phyloP scores from a whole-genome alignment of 1,140 invertebrate species.

The Drosophila lini region DNA sequence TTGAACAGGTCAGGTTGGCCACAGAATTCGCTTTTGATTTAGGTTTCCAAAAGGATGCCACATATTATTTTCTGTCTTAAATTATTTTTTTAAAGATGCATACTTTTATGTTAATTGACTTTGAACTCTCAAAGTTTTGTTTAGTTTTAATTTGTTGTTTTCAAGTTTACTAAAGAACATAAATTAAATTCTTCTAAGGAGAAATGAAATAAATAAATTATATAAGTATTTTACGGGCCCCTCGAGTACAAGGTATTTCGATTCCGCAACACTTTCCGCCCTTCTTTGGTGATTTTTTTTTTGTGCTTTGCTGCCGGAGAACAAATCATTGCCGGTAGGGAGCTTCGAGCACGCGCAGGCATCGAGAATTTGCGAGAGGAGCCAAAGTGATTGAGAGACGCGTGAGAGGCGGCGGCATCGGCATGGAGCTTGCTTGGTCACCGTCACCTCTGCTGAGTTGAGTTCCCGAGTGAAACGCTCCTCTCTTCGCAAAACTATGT shows the following conservation, averaged over 20 bases:
- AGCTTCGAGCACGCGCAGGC: slow-evolving; percentile 47
- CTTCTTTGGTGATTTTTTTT: background rate
- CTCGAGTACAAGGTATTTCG: background rate
- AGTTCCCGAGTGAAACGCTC: slow-evolving; percentile 6
- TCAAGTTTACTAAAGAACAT: too few relatives aligned
- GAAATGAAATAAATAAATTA: background rate
- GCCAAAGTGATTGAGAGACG: slow-evolving; percentile 22
- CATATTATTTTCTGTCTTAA: background rate
- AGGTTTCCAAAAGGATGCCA: background rate
- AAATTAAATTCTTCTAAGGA: background rate
- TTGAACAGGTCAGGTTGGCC: background rate
- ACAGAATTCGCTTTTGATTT: background rate
- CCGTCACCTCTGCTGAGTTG: background rate
- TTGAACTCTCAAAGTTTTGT: background rate
- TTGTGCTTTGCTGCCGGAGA: slow-evolving; percentile 16
- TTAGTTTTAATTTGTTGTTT: too few relatives aligned
- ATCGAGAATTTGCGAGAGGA: slow-evolving; percentile 32
- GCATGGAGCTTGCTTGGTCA: slow-evolving; percentile 1
- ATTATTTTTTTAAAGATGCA: background rate
- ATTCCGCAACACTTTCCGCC: background rate
- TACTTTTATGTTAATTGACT: background rate
- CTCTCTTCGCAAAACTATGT: slow-evolving; percentile 30
- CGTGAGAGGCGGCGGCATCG: slow-evolving; percentile 22
- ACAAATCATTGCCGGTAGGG: slow-evolving; percentile 42
- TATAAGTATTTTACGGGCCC: background rate